These are phyloP conservation scores for Orchesella flavescens DNA, from an alignment of 2,888 invertebrate species.

Conservation along the genomic window DNA sequence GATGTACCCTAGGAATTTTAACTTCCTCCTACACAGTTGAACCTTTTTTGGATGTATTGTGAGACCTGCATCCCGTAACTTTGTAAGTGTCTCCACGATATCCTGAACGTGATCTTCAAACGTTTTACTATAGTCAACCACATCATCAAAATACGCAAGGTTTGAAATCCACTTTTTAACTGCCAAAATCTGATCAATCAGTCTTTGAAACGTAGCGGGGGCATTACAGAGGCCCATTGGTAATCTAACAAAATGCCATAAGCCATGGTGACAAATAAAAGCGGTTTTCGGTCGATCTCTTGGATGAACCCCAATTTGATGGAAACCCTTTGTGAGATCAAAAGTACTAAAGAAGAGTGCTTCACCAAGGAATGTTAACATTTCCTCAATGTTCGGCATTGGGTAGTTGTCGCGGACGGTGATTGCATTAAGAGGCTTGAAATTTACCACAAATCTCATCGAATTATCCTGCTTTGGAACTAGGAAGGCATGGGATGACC, in stretches of 20 bases:
- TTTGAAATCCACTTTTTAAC: conserved; percentile 70
- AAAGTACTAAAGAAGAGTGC: not conserved
- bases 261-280: not conserved
- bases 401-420: conserved; percentile 19
- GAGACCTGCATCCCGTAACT: conserved; percentile 69
- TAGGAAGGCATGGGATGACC: not conserved
- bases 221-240: no score
- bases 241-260: conserved; percentile 26
- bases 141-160: conserved; percentile 73
- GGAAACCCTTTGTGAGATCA: conserved; percentile 15
- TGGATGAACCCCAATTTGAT: not conserved
- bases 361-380: conserved; percentile 4
- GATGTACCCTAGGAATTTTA: conserved; percentile 74
- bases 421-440: conserved; percentile 2
- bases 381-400: conserved; percentile 13
- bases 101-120: conserved; percentile 57
- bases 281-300: conserved; percentile 12
- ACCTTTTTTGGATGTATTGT: no score
- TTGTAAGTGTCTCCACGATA: conserved; percentile 19
- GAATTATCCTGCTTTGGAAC: conserved; percentile 9
- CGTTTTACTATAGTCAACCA: conserved; percentile 58
- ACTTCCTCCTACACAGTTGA: conserved; percentile 36
- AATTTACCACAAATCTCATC: not conserved
- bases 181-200: conserved; percentile 72
- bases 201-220: conserved; percentile 73